Evolutionary conservation across 1,140 invertebrate genomes (phyloP).

Genomic region (Hesperophylax magnus): DNA sequence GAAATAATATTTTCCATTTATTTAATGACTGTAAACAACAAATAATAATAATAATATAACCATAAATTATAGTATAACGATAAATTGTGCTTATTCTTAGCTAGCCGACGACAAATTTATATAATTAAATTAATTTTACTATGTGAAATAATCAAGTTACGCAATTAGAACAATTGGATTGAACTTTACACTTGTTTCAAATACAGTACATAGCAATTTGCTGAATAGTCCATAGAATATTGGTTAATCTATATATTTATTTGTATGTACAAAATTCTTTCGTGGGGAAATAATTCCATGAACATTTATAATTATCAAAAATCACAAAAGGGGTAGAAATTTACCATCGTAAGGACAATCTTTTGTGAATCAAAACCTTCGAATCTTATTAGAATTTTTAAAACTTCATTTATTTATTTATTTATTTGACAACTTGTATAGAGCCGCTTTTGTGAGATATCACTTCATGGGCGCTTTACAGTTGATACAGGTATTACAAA

Average conservation of each 20-base stretch:
- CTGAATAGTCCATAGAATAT: background rate
- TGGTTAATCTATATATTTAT: slow-evolving; percentile 2
- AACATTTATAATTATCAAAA: background rate
- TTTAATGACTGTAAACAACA: slow-evolving; percentile 57
- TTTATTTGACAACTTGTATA: too few relatives aligned
- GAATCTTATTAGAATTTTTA: too few relatives aligned
- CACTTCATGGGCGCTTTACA: too few relatives aligned
- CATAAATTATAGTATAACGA: slow-evolving; percentile 58
- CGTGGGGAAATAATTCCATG: background rate
- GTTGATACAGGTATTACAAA: too few relatives aligned
- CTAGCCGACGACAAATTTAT: slow-evolving; percentile 47
- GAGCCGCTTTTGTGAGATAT: too few relatives aligned
- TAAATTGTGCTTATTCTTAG: slow-evolving; percentile 54
- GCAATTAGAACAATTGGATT: slow-evolving; percentile 22
- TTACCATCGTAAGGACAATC: too few relatives aligned
- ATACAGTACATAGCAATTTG: slow-evolving; percentile 26
- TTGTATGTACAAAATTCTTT: slow-evolving; percentile 18
- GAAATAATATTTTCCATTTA: slow-evolving; percentile 52
- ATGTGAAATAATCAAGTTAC: slow-evolving; percentile 53
- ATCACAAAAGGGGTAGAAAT: background rate
- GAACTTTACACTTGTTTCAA: slow-evolving; percentile 4
- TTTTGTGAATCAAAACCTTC: too few relatives aligned
- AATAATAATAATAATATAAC: slow-evolving; percentile 57
- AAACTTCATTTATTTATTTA: too few relatives aligned
- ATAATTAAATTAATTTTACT: slow-evolving; percentile 41